A percentile compares a stretch with the other conserved stretches of the same genome.
Evolutionary conservation across 2,797 vertebrate genomes (phyloP).

Genomic region (Sebastes reedi): DNA sequence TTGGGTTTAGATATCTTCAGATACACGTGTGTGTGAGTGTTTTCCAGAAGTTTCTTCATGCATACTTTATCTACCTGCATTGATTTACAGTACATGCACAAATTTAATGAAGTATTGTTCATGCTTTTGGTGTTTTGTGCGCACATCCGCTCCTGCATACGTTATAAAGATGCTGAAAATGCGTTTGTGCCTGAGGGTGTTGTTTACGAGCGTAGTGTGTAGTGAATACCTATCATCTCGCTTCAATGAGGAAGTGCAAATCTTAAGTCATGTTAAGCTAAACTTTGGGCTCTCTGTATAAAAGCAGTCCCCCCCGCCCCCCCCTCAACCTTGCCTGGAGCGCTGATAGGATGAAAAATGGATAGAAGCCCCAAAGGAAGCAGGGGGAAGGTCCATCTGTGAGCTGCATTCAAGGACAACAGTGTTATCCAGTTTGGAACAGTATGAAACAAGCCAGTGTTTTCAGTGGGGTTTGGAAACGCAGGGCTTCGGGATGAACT

Average conservation of each 20-base stretch:
- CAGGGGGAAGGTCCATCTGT: conserved; percentile 72
- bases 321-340: conserved; percentile 69
- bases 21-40: background rate
- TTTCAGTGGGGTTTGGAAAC: conserved; percentile 62
- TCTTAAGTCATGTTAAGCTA: conserved; percentile 41
- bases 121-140: background rate
- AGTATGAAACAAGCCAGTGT: conserved; percentile 80
- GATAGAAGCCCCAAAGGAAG: conserved; percentile 68
- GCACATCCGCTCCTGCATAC: background rate
- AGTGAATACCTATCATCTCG: background rate
- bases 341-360: conserved; percentile 75
- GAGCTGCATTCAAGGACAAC: conserved; percentile 81
- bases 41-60: background rate
- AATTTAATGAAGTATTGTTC: background rate
- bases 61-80: background rate
- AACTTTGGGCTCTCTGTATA: conserved; percentile 47
- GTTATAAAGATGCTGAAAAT: background rate
- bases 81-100: background rate
- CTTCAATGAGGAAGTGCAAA: conserved; percentile 15
- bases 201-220: background rate
- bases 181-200: conserved; percentile 11
- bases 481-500: conserved; percentile 69
- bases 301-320: background rate
- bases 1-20: conserved; percentile 37
- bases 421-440: conserved; percentile 79